These are phyloP conservation scores for Vanessa atalanta DNA, from an alignment of 1,140 invertebrate species.

Conservation along the genomic window DNA sequence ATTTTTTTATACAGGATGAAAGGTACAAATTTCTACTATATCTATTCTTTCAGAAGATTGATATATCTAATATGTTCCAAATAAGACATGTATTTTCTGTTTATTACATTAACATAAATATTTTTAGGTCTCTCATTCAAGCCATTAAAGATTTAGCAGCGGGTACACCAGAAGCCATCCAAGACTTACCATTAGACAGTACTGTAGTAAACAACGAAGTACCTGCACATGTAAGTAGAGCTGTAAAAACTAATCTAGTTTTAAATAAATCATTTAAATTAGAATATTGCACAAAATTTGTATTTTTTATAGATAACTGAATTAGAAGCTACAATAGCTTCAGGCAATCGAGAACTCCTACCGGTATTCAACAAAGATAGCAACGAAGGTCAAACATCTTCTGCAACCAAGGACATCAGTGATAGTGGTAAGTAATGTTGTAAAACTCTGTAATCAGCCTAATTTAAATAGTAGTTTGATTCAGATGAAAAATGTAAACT, in stretches of 20 bases:
- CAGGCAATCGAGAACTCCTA: slow-evolving; percentile 64
- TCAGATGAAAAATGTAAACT: too few species aligned
- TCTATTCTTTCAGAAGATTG: too few species aligned
- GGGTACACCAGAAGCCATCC: slow-evolving; percentile 59
- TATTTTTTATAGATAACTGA: slow-evolving; percentile 57
- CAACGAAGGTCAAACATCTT: slow-evolving; percentile 23
- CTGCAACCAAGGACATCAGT: slow-evolving; percentile 56
- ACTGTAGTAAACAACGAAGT: slow-evolving; percentile 54
- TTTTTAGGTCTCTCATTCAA: slow-evolving; percentile 56
- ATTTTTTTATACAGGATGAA: too few species aligned
- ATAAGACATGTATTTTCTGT: background rate
- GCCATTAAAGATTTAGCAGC: slow-evolving; percentile 66
- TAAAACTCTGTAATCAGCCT: background rate
- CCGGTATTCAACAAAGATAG: slow-evolving; percentile 57
- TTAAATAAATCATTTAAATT: background rate
- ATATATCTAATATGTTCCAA: background rate
- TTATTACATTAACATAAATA: background rate
- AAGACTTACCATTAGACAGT: slow-evolving; percentile 67
- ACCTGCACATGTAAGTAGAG: slow-evolving; percentile 59
- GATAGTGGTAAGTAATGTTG: slow-evolving; percentile 51
- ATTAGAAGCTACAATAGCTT: slow-evolving; percentile 62
- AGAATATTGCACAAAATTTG: background rate
- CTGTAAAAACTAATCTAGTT: background rate
- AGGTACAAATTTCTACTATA: too few species aligned
- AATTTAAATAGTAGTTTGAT: background rate